A percentile compares a stretch with the other conserved stretches of the same genome.
Evolutionary conservation across 2,888 invertebrate species (phyloP).

Genomic region (Macrophya annulata): DNA sequence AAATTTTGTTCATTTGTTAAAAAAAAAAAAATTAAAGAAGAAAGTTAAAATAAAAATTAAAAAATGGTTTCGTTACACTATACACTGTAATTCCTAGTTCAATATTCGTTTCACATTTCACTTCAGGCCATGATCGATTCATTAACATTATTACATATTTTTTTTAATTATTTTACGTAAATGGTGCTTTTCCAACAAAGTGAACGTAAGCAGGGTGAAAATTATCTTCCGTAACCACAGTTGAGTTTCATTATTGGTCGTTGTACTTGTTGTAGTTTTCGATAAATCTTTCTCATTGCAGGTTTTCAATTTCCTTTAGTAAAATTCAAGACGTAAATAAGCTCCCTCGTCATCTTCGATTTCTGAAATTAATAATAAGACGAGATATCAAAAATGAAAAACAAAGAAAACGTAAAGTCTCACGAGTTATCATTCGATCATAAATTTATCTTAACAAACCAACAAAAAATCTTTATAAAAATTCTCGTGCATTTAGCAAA

Average conservation of each 20-base stretch:
- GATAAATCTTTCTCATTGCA: conserved; percentile 63
- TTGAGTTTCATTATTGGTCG: conserved; percentile 66
- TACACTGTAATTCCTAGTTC: not conserved
- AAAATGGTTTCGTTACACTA: not conserved
- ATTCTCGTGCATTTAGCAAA: not conserved
- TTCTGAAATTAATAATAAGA: conserved; percentile 80
- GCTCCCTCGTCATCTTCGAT: conserved; percentile 88
- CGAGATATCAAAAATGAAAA: not conserved
- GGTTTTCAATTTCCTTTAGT: conserved; percentile 75
- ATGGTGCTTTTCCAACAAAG: conserved; percentile 72
- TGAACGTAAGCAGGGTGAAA: conserved; percentile 70
- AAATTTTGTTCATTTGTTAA: not conserved
- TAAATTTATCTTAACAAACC: not conserved
- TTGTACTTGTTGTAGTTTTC: conserved; percentile 61
- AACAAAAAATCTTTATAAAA: not conserved
- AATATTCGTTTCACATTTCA: not conserved
- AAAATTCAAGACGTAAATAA: conserved; percentile 86
- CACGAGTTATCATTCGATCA: not conserved
- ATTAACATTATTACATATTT: not conserved
- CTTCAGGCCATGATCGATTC: not conserved
- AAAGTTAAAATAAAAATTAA: not conserved
- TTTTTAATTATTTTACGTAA: conserved; percentile 62
- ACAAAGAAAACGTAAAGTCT: not conserved
- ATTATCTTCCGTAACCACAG: conserved; percentile 70
- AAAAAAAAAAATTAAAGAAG: not conserved